These are phyloP conservation scores for Acinonyx jubatus DNA, from an alignment of 2,113 vertebrate genomes.

Conservation along the genomic window DNA sequence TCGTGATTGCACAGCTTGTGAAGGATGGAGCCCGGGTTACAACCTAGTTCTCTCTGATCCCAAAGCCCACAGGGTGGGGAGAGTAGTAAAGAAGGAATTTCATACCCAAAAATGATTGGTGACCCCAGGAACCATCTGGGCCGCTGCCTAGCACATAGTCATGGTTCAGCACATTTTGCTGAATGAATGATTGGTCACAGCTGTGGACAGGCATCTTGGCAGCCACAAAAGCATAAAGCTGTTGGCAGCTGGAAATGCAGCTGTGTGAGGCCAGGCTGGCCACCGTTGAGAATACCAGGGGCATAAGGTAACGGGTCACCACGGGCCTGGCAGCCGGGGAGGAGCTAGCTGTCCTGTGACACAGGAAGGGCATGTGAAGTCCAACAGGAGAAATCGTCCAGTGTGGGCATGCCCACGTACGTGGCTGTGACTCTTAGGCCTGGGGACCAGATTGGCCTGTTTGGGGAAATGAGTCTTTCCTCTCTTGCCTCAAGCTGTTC, in stretches of 20 bases:
- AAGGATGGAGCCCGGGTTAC: background rate
- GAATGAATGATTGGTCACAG: conserved; percentile 50
- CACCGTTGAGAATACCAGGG: background rate
- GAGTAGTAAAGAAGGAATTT: background rate
- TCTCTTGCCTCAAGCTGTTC: background rate
- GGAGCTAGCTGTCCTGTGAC: background rate
- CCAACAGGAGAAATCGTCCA: background rate
- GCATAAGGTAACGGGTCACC: background rate
- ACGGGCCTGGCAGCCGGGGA: background rate
- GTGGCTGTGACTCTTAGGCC: background rate
- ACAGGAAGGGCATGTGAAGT: background rate
- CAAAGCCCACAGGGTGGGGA: background rate
- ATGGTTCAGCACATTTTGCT: background rate
- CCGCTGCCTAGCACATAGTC: background rate
- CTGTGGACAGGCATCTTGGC: conserved; percentile 19
- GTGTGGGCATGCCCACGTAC: rapidly evolving
- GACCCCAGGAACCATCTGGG: background rate
- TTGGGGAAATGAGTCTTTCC: background rate
- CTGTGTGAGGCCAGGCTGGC: conserved; percentile 18
- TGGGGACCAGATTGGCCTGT: background rate
- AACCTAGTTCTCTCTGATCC: background rate
- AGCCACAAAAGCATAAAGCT: background rate
- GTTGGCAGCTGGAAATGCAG: conserved; percentile 11
- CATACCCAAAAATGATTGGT: background rate
- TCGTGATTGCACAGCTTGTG: background rate